Percentiles rank a stretch among this genome's conserved stretches.
These are phyloP conservation scores for Emydoidea blandingii DNA, from an alignment of 2,797 vertebrate genomes.

Conservation along the genomic window DNA sequence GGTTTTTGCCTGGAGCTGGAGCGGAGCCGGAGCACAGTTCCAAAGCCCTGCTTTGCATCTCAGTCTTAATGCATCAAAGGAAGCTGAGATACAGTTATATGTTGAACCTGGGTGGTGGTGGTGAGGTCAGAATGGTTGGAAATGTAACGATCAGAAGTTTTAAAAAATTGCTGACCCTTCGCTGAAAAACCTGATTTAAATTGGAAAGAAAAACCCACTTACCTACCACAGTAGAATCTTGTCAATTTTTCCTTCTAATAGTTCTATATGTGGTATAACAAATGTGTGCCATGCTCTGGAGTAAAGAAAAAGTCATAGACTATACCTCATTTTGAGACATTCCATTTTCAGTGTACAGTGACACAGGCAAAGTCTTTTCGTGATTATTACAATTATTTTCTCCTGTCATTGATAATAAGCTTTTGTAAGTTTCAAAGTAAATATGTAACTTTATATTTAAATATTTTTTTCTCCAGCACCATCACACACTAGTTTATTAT, in stretches of 20 bases:
- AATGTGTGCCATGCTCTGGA: not conserved
- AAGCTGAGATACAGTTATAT: not conserved
- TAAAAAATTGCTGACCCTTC: not conserved
- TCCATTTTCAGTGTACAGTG: not conserved
- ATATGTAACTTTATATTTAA: not conserved
- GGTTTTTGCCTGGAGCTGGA: no score
- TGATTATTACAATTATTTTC: not conserved
- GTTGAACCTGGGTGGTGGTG: not conserved
- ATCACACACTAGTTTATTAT: not conserved
- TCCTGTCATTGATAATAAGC: not conserved
- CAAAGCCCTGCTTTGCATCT: not conserved
- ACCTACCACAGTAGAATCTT: not conserved
- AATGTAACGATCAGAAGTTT: not conserved
- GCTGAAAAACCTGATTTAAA: not conserved
- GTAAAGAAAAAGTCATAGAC: not conserved
- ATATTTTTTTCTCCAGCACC: not conserved
- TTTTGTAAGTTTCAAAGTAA: not conserved
- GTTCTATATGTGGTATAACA: not conserved
- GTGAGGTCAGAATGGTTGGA: not conserved
- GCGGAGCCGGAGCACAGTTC: no score
- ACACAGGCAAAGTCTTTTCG: not conserved
- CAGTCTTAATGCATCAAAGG: not conserved
- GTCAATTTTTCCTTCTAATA: not conserved
- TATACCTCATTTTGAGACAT: not conserved
- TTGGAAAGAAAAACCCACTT: not conserved